Base-by-base conservation (phyloP, 1,140 invertebrate species). In the Lasaia peninsularis region DNA sequence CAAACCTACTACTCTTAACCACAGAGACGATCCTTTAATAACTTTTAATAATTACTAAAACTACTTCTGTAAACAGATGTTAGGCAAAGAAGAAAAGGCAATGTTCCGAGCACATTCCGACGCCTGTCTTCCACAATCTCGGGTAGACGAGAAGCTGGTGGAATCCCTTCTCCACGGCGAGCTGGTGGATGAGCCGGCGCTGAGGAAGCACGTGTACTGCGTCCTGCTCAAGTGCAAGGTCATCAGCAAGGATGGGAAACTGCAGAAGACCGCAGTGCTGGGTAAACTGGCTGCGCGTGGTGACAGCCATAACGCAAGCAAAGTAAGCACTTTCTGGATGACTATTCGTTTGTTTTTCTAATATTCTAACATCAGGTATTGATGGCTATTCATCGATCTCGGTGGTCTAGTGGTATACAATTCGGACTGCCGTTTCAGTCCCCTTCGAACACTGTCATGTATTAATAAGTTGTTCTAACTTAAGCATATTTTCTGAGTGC, bases 51-150 rank as follows among this genome's bases (percentile, higher is more conserved):
- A 37, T 7, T n/a, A 14, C n/a, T 52, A 53, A 10, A 24, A 49
- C n/a, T 21, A 1, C 21, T 9, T 10, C 3, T n/a, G 40, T 21
- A 9, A 11, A 21, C 56, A 85, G 78, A 48, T 63, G 11, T 44
- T 83, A 6, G 76, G 80, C 24, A 88, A 86, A 54, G 79, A 77
- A 48, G 79, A 84, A 44, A 69, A 69, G 52, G 78, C 82, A 32
- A 82, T 88, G 80, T 84, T 88, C 64, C 82, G 75, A 10, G 70
- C 76, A 14, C 85, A 88, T 57, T 84, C 80, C 1, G 78, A 74
- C 5, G 76, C 78, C 0, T 87, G 84, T 58, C 58, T 77, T 24
- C 20, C 69, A 11, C 56, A 69, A 49, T 80, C 82, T 18, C 60
- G 60, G 2, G 76, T 65, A 9, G 67, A 73, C 2, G 65, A 58